A percentile compares a stretch with the other conserved stretches of the same genome.
phyloP scores from a whole-genome alignment of 2,113 vertebrate genomes.

The Mirza zaza region DNA sequence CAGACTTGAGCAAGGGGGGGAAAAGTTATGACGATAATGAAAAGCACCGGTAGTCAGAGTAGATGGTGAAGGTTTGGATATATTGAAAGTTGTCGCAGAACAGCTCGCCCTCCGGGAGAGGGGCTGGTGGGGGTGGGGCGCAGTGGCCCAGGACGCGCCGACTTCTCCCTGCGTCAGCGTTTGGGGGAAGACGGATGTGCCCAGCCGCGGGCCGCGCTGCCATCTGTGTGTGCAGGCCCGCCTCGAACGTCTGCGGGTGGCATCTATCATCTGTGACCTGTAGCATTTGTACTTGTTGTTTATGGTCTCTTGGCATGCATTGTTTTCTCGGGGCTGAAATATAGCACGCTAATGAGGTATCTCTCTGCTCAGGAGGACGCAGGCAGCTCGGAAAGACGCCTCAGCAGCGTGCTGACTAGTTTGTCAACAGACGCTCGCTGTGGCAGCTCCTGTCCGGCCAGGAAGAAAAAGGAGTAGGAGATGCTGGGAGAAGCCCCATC shows the following conservation, averaged over 20 bases:
- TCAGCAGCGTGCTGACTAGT: constrained; percentile 76
- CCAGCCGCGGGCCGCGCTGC: neutral
- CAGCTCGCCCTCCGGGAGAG: neutral
- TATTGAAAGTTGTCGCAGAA: neutral
- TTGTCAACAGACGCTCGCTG: constrained; percentile 77
- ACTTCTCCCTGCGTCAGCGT: constrained; percentile 60
- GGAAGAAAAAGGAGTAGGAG: constrained; percentile 50
- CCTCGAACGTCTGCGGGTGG: constrained; percentile 40
- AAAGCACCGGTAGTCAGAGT: neutral
- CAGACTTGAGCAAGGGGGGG: neutral
- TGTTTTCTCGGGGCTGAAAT: constrained; percentile 85
- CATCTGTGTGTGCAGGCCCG: constrained; percentile 49
- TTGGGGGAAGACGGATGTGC: constrained; percentile 70
- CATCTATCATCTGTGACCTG: constrained; percentile 85
- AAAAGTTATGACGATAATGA: neutral
- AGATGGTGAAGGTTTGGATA: neutral
- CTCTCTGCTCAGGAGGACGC: constrained; percentile 76
- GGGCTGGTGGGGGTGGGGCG: neutral
- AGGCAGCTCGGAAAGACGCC: constrained; percentile 77
- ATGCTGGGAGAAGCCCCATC: neutral
- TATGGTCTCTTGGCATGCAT: constrained; percentile 82
- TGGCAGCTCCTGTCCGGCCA: constrained; percentile 75
- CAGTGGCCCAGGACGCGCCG: neutral
- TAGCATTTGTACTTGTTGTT: constrained; percentile 82
- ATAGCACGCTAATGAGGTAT: constrained; percentile 84